Evolutionary conservation across 2,113 vertebrate species (phyloP).

Genomic region (Nothobranchius furzeri): DNA sequence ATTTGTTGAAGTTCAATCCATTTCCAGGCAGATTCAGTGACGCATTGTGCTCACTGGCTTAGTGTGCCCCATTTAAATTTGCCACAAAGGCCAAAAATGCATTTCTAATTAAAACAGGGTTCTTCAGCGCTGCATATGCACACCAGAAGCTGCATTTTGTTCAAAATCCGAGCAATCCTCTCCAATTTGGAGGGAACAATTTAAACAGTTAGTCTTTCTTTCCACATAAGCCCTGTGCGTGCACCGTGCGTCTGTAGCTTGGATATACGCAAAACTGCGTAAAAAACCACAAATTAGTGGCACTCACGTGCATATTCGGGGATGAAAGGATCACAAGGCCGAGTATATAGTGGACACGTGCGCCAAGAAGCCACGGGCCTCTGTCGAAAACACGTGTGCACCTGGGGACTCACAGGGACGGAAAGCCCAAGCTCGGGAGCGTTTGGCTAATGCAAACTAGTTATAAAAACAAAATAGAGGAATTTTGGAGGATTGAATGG

Average conservation of each 20-base stretch:
- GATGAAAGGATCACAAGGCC: conserved; percentile 67
- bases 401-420: conserved; percentile 6
- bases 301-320: conserved; percentile 54
- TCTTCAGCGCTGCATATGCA: background rate
- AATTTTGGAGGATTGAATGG: too few relatives aligned
- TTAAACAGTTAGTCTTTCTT: rapidly evolving
- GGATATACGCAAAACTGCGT: conserved; percentile 46
- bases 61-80: conserved; percentile 36
- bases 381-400: conserved; percentile 43
- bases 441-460: background rate
- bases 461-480: background rate
- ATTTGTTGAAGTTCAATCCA: conserved; percentile 11
- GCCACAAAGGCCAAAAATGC: conserved; percentile 39
- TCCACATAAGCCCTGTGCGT: conserved; percentile 22
- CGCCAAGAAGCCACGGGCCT: conserved; percentile 30
- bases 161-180: too few relatives aligned
- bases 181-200: too few relatives aligned
- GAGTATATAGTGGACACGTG: conserved; percentile 63
- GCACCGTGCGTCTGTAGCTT: conserved; percentile 40
- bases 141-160: too few relatives aligned
- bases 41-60: conserved; percentile 40
- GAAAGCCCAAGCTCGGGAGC: conserved; percentile 6
- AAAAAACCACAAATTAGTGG: conserved; percentile 55
- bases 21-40: conserved; percentile 16
- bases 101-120: conserved; percentile 29